Evolutionary conservation across 2,113 vertebrate species (phyloP).

Genomic region (Hystrix brachyura): DNA sequence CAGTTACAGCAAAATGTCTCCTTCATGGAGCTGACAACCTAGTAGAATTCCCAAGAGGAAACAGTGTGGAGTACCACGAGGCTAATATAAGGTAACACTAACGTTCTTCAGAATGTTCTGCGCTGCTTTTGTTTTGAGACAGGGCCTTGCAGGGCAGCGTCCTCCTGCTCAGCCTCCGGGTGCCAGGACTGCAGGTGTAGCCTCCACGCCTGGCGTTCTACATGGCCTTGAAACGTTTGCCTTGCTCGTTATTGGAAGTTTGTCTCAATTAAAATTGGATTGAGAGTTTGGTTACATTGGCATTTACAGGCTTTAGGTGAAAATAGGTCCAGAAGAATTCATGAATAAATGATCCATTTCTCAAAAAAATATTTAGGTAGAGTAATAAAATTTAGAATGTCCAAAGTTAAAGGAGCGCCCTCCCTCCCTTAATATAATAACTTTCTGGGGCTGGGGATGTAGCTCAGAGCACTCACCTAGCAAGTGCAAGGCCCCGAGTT

Average conservation of each 20-base stretch:
- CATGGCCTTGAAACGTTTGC: not conserved
- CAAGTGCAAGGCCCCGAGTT: no score
- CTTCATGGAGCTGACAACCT: not conserved
- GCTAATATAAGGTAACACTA: not conserved
- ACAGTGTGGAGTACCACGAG: not conserved
- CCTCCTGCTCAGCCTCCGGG: no score
- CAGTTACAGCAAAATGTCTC: not conserved
- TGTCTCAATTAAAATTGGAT: conserved; percentile 27
- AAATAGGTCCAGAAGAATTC: conserved; percentile 25
- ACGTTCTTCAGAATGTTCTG: not conserved
- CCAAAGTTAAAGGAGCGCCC: not conserved
- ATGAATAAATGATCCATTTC: not conserved
- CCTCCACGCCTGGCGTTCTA: no score
- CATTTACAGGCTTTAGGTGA: conserved; percentile 25
- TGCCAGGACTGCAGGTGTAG: no score
- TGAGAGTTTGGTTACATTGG: not conserved
- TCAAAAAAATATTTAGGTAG: not conserved
- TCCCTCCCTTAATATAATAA: not conserved
- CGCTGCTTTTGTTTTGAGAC: not conserved
- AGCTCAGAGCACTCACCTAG: no score
- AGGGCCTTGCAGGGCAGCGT: not conserved
- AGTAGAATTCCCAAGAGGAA: conserved; percentile 49
- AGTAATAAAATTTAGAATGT: not conserved
- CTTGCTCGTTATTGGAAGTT: not conserved
- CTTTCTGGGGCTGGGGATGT: no score